phyloP scores from a whole-genome alignment of 1,140 invertebrate genomes.

The Drosophila melanica region DNA sequence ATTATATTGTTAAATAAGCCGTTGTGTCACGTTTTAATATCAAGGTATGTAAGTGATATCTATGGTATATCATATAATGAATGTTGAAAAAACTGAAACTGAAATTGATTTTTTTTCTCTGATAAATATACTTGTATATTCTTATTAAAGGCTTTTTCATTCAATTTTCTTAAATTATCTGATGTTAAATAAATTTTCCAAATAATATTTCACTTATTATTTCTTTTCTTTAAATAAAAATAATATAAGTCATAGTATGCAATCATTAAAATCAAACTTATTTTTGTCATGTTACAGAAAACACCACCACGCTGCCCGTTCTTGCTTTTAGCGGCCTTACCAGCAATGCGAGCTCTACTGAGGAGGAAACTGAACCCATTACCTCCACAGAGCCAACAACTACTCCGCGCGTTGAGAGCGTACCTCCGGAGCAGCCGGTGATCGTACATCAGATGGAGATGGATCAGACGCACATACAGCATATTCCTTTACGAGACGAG shows the following conservation, averaged over 20 bases:
- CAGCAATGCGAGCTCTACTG: not conserved
- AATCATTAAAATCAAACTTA: not conserved
- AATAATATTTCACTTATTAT: too few relatives aligned
- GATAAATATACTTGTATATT: not conserved
- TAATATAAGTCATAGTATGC: not conserved
- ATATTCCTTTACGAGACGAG: conserved; percentile 66
- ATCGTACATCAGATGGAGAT: conserved; percentile 37
- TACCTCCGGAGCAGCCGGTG: conserved; percentile 18
- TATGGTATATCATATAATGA: too few relatives aligned
- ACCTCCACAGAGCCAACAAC: conserved; percentile 80
- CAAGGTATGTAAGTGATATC: too few relatives aligned
- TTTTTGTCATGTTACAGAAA: conserved; percentile 31
- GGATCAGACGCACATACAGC: conserved; percentile 67
- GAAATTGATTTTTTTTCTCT: too few relatives aligned
- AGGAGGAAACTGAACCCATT: conserved; percentile 65
- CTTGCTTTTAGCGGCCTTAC: not conserved
- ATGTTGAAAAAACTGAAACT: too few relatives aligned
- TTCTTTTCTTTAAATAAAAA: not conserved
- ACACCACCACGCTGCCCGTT: conserved; percentile 22
- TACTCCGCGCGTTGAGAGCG: conserved; percentile 58
- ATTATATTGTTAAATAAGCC: too few relatives aligned
- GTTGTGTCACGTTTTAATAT: too few relatives aligned
- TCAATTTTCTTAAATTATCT: too few relatives aligned
- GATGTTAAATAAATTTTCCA: too few relatives aligned
- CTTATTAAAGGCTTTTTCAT: too few relatives aligned